Percentiles rank a stretch among this genome's conserved stretches.
phyloP scores from a whole-genome alignment of 2,797 vertebrate species.

The Betta splendens region DNA sequence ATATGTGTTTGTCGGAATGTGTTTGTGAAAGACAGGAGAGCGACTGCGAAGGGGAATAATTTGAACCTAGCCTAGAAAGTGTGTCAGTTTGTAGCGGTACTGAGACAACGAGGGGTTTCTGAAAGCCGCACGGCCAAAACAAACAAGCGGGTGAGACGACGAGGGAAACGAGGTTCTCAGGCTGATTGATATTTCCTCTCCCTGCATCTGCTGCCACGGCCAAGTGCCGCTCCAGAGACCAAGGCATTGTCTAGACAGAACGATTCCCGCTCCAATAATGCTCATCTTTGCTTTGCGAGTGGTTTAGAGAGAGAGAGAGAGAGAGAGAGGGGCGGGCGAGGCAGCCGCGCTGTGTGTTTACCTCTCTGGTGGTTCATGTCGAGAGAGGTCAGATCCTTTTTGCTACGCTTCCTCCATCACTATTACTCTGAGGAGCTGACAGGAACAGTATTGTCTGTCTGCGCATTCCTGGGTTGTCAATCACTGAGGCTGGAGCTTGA shows the following conservation, averaged over 20 bases:
- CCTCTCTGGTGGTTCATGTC: slow-evolving; percentile 39
- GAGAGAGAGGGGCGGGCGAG: not conserved
- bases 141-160: slow-evolving; percentile 70
- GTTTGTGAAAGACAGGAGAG: slow-evolving; percentile 27
- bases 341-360: slow-evolving; percentile 34
- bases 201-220: slow-evolving; percentile 65
- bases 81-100: slow-evolving; percentile 33
- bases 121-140: slow-evolving; percentile 60
- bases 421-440: slow-evolving; percentile 37
- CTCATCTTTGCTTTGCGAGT: slow-evolving; percentile 23
- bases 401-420: slow-evolving; percentile 47
- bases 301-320: no score
- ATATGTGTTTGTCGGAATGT: slow-evolving; percentile 42
- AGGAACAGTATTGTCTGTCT: slow-evolving; percentile 26
- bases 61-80: slow-evolving; percentile 18
- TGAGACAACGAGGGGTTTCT: slow-evolving; percentile 30
- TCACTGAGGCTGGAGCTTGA: slow-evolving; percentile 25
- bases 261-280: slow-evolving; percentile 43
- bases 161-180: slow-evolving; percentile 63
- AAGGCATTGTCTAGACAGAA: slow-evolving; percentile 53
- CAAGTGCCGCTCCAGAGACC: slow-evolving; percentile 42
- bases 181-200: slow-evolving; percentile 75
- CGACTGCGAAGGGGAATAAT: not conserved
- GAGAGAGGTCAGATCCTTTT: slow-evolving; percentile 46
- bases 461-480: slow-evolving; percentile 29